Evolutionary conservation across 2,888 invertebrate species (phyloP), one percentile per base, ranked within the genome.

Genomic region (Amphiduros pacificus): DNA sequence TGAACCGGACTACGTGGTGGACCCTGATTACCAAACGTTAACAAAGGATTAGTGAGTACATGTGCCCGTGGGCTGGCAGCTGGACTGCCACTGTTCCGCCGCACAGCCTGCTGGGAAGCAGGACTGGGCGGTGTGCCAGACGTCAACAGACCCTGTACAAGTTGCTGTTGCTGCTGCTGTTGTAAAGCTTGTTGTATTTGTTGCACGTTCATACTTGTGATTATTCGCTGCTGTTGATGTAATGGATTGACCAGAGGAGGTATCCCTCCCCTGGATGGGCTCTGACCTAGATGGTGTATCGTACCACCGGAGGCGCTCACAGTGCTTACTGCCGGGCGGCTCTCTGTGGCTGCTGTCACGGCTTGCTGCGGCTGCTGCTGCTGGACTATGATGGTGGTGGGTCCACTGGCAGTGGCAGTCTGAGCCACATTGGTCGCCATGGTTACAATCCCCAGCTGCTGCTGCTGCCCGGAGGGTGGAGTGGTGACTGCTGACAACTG

Each of bases 281-380:
- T 71, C 49, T 68, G 71, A 69, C 75, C 77, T 62, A 70, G 71
- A 62, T 77, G 77, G 66, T 77, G 77, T 59, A 77, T 71, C 55
- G 77, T 77, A 36, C 74, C 73, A 24, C 73, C 71, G n/a, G 69
- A 60, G 26, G 64, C 65, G 55, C 64, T 67, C 52, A 58, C 55
- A 14, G 51, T 60, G 20, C 57, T 59, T 11, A 52, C 36, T 29
- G 55, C 50, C 31, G 50, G 28, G 20, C 28, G 29, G 26, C 28
- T 40, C n/a, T 9, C 26, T 6, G 51, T 51, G 24, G 40, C 36
- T 11, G 32, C 40, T 27, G n/a, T 36, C 14, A 9, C 40, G 4
- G 55, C 3, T 40, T 28, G 55, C 9, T 17, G 36, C 5, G 51
- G 11, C 17, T 58, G 50, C 50, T 27, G 49, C 14, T 49, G 50